Evolutionary conservation across 2,797 vertebrate genomes (phyloP), one percentile per base, ranked within the genome.

Genomic region (Sternarchorhynchus goeldii): DNA sequence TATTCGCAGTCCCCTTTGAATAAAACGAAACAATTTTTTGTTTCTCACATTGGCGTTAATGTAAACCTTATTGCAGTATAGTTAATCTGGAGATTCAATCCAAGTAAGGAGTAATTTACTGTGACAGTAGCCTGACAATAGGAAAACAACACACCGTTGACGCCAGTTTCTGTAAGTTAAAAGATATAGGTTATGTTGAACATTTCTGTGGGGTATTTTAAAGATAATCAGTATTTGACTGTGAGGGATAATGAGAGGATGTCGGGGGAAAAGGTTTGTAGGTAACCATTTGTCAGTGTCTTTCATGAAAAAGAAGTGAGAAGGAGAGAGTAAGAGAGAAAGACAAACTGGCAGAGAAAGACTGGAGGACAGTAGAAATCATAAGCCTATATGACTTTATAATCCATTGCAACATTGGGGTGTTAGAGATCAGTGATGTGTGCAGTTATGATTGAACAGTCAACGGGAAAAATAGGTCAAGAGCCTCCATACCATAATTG

Each of bases 381-480:
- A 34, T 32, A 63, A 66, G 16, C 55, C 53, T 69, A 32, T 41
- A 72, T 41, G 32, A 16, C 32, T 18, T 78, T 14, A 10, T 77
- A 75, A 77, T 75, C 64, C 56, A 12, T 41, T 60, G 68, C 81
- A 72, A 55, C 36, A 50, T 58, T 57, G 56, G 82, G 75, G 71
- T 70, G 80, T 75, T 60, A 81, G 79, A 81, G 79, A 76, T 78
- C 73, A 16, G 31, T 83, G 84, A 83, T 77, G 82, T 80, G 81
- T 78, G 2, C 63, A 75, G 84, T 73, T 89, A 87, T 87, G 85
- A 90, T 90, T 72, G 87, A 86, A 84, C 86, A 85, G 86, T 90
- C 86, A 87, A 57, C 77, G 78, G 65, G 79, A 78, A 87, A 93
- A 92, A 90, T 93, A 85, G 93, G 93, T 92, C 92, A 92, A 67